Conservation (phyloP, 2,888 invertebrate genomes). For the Coleophora deauratella region DNA sequence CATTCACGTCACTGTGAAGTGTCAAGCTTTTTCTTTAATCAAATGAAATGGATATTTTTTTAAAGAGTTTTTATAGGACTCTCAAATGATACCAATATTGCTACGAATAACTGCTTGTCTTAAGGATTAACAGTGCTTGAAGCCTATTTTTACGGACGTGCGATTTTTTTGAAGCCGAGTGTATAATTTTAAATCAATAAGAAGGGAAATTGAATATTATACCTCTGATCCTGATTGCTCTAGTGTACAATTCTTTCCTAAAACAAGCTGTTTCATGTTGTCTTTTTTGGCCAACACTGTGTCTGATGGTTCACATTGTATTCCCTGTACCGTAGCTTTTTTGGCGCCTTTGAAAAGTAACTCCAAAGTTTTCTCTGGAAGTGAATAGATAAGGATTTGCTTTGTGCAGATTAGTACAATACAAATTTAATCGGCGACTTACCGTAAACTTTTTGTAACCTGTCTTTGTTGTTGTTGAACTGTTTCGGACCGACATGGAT, state of each 20-base stretch:
- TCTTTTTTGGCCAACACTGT: conserved; percentile 27
- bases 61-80: too few relatives aligned
- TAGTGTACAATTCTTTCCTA: conserved; percentile 51
- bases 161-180: too few relatives aligned
- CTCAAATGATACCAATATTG: too few relatives aligned
- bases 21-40: too few relatives aligned
- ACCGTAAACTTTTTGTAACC: conserved; percentile 60
- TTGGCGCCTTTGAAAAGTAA: conserved; percentile 53
- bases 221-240: conserved; percentile 41
- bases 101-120: too few relatives aligned
- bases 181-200: too few relatives aligned
- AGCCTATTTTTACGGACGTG: too few relatives aligned
- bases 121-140: too few relatives aligned
- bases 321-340: conserved; percentile 24
- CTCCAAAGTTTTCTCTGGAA: conserved; percentile 53
- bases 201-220: too few relatives aligned
- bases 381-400: conserved; percentile 3
- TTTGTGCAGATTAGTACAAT: not conserved
- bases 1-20: too few relatives aligned
- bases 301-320: conserved; percentile 12
- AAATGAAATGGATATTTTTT: too few relatives aligned
- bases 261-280: conserved; percentile 53
- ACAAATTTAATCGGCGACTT: conserved; percentile 10
- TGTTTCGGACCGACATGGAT: conserved; percentile 54
- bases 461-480: conserved; percentile 56